Base-by-base conservation (phyloP, 2,797 vertebrate genomes). In the Psittacula echo region DNA sequence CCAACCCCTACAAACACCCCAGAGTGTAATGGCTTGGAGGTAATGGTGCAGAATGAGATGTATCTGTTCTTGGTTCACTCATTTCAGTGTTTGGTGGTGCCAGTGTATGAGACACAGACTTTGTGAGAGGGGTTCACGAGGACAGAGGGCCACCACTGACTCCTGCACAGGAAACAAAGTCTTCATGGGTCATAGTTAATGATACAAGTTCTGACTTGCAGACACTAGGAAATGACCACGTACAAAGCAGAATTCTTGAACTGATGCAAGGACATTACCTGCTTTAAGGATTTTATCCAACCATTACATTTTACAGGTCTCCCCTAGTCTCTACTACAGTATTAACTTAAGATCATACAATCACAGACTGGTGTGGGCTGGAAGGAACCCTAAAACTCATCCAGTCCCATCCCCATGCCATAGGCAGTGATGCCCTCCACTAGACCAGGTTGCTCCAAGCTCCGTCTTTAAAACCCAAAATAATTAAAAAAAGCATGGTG, bases 21-120 rank as follows among this genome's bases (percentile, higher is more conserved):
- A 2, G 3, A 64, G 58, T 0, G 13, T 15, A 1, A 11, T 1
- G 21, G 39, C 51, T 61, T 17, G 8, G 21, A 68, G 32, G 20
- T 5, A 5, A 61, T 0, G 3, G 47, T 1, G 30, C 54, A 18
- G 51, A 14, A 14, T 0, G 2, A 56, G 24, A 8, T 1, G 22
- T 4, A 30, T 21, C n/a, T 22, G 13, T 1, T 32, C 45, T 53
- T 2, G 32, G 11, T 50, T 82, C 72, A 15, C 39, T 39, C 48
- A 15, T 0, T 41, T 24, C 5, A 6, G 15, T 0, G 0, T 42
- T 20, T 5, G 41, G 45, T 24, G 37, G 61, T 45, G 41, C 32
- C 85, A 37, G 39, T 0, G 18, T 14, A 8, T 0, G 2, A 44
- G 51, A 8, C 5, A 32, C 4, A 6, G 48, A 2, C 0, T 0